phyloP scores from a whole-genome alignment of 2,888 invertebrate genomes.

The Pyrrhia umbra region DNA sequence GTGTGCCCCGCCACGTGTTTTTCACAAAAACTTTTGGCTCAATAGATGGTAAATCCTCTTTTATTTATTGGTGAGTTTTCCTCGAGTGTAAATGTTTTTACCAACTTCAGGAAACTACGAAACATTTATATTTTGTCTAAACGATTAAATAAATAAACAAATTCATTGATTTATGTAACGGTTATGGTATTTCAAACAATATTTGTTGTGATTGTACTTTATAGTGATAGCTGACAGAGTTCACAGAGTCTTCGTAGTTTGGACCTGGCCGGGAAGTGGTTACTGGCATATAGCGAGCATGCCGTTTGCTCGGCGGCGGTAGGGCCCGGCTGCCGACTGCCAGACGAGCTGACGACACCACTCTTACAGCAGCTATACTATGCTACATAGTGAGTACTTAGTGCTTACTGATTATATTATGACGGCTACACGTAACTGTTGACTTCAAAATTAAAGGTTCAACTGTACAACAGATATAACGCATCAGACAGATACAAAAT shows the following conservation, averaged over 20 bases:
- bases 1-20: constrained; percentile 16
- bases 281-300: not conserved
- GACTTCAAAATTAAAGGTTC: not conserved
- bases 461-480: too few relatives aligned
- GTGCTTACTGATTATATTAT: too few relatives aligned
- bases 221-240: too few relatives aligned
- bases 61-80: constrained; percentile 14
- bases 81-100: constrained; percentile 6
- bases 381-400: too few relatives aligned
- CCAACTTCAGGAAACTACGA: not conserved
- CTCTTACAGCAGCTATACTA: constrained; percentile 28
- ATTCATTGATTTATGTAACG: too few relatives aligned
- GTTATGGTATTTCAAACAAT: too few relatives aligned
- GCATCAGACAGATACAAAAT: too few relatives aligned
- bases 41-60: constrained; percentile 10
- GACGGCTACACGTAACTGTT: too few relatives aligned
- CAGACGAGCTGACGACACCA: constrained; percentile 27
- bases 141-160: not conserved
- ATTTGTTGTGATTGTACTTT: too few relatives aligned
- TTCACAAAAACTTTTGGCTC: constrained; percentile 9
- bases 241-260: too few relatives aligned
- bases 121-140: not conserved
- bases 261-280: too few relatives aligned
- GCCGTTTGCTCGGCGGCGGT: constrained; percentile 6
- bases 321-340: not conserved